These are phyloP conservation scores for Catagonus wagneri DNA, from an alignment of 2,113 vertebrate genomes.

Conservation along the genomic window DNA sequence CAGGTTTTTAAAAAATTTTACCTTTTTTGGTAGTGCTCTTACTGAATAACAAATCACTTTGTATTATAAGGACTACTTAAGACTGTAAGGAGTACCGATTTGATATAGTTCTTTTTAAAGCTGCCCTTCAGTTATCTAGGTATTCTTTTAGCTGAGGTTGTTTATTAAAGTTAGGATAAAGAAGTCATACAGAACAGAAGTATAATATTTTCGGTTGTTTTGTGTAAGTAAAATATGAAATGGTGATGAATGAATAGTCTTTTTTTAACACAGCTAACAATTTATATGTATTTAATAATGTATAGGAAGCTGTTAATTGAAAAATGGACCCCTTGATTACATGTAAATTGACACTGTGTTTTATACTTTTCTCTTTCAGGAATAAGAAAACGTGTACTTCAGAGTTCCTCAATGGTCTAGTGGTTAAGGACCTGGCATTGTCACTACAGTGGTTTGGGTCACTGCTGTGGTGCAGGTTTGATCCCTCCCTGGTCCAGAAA, in stretches of 20 bases:
- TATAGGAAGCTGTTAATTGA: not conserved
- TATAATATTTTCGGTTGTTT: not conserved
- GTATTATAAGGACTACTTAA: not conserved
- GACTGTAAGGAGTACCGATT: not conserved
- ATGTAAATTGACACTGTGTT: not conserved
- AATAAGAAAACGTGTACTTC: not conserved
- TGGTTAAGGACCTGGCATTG: too few species aligned
- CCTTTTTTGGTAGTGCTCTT: slow-evolving; percentile 10
- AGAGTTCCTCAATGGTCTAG: too few species aligned
- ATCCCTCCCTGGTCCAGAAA: too few species aligned
- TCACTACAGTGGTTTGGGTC: too few species aligned
- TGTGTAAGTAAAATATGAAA: not conserved
- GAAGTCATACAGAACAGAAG: not conserved
- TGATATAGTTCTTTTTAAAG: not conserved
- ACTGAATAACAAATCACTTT: not conserved
- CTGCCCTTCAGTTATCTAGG: not conserved
- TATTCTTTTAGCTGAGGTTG: not conserved
- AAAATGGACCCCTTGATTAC: not conserved
- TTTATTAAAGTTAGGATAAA: not conserved
- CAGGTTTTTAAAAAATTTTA: not conserved
- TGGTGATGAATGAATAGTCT: not conserved
- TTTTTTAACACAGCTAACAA: not conserved
- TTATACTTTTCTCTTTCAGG: not conserved
- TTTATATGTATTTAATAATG: not conserved
- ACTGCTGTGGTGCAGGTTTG: too few species aligned